These are phyloP conservation scores for Karalla daura DNA, from an alignment of 2,797 vertebrate species.

Conservation along the genomic window DNA sequence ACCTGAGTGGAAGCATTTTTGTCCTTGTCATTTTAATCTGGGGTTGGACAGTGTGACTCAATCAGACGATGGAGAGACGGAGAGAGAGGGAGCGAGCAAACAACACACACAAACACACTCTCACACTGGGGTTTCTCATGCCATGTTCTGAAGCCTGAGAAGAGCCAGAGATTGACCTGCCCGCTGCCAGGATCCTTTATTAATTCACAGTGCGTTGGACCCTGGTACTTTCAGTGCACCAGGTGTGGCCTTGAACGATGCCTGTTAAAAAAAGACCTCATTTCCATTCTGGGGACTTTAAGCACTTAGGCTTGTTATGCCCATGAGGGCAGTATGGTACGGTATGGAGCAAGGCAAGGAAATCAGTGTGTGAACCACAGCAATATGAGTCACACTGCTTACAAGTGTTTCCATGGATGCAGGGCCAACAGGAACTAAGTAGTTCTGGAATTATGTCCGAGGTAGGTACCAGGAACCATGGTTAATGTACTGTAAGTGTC, in stretches of 20 bases:
- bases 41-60: slow-evolving; percentile 37
- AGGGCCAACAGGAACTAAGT: too few relatives aligned
- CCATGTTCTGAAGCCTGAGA: slow-evolving; percentile 29
- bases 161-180: slow-evolving; percentile 46
- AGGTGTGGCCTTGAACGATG: slow-evolving; percentile 74
- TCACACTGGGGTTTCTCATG: slow-evolving; percentile 25
- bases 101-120: background rate
- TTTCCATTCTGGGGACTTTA: slow-evolving; percentile 73
- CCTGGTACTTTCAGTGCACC: slow-evolving; percentile 60
- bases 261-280: slow-evolving; percentile 58
- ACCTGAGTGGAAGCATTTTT: slow-evolving; percentile 51
- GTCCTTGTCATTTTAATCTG: slow-evolving; percentile 70
- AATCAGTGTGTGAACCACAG: slow-evolving; percentile 57
- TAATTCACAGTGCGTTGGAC: slow-evolving; percentile 63
- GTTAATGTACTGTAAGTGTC: too few relatives aligned
- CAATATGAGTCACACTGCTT: slow-evolving; percentile 57
- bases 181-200: slow-evolving; percentile 58
- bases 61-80: slow-evolving; percentile 40
- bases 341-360: slow-evolving; percentile 61
- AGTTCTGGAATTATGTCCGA: too few relatives aligned
- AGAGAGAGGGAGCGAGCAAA: slow-evolving; percentile 31
- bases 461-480: too few relatives aligned
- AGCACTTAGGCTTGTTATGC: slow-evolving; percentile 70
- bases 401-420: too few relatives aligned
- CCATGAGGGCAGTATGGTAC: slow-evolving; percentile 64